phyloP scores from a whole-genome alignment of 2,888 invertebrate species.

The Clivina fossor region DNA sequence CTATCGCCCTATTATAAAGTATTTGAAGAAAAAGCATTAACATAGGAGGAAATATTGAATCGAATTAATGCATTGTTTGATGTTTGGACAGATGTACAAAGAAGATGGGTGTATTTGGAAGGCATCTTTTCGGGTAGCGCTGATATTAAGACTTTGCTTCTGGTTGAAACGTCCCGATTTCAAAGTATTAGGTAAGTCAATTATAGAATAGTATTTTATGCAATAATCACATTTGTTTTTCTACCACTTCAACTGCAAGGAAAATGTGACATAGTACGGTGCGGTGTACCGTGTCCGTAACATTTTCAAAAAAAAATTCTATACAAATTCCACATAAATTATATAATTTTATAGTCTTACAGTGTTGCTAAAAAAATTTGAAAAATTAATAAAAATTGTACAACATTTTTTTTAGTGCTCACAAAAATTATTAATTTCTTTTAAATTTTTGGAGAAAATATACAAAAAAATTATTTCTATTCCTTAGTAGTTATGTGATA shows the following conservation, averaged over 20 bases:
- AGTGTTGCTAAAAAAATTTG: slow-evolving; percentile 2
- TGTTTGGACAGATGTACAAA: slow-evolving; percentile 99
- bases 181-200: slow-evolving; percentile 89
- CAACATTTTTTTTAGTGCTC: too few relatives aligned
- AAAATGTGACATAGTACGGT: too few relatives aligned
- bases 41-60: slow-evolving; percentile 99
- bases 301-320: slow-evolving; percentile 4
- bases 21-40: slow-evolving; percentile 97
- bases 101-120: slow-evolving; percentile 98
- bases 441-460: too few relatives aligned
- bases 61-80: slow-evolving; percentile 97
- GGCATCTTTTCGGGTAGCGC: slow-evolving; percentile 99
- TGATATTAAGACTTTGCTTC: slow-evolving; percentile 94
- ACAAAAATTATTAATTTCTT: background rate
- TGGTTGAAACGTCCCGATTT: slow-evolving; percentile 97
- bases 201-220: too few relatives aligned
- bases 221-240: too few relatives aligned
- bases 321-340: slow-evolving; percentile 9
- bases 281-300: slow-evolving; percentile 53
- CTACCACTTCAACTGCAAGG: too few relatives aligned
- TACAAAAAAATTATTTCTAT: too few relatives aligned
- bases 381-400: too few relatives aligned
- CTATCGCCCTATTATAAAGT: slow-evolving; percentile 99
- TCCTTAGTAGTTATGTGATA: too few relatives aligned
- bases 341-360: background rate